A percentile compares a stretch with the other conserved stretches of the same genome.
Conservation (phyloP, 2,797 vertebrate genomes). For the Helicolenus hilgendorfi region DNA sequence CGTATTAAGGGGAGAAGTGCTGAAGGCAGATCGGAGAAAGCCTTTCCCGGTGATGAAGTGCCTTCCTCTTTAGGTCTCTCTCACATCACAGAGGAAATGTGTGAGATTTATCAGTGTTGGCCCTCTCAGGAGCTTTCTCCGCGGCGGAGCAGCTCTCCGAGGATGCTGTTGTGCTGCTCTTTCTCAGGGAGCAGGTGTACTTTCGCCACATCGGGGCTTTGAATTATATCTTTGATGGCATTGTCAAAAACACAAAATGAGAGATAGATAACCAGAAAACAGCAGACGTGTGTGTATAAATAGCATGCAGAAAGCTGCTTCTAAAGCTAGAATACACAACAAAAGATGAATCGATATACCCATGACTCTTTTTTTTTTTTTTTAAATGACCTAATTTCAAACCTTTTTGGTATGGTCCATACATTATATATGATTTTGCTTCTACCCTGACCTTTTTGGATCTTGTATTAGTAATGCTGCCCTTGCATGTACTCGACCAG, state of each 20-base stretch:
- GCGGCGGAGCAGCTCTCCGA: slow-evolving; percentile 60
- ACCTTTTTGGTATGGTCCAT: slow-evolving; percentile 38
- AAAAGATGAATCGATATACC: neutral
- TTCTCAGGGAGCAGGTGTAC: slow-evolving; percentile 82
- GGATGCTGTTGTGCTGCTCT: slow-evolving; percentile 53
- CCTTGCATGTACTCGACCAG: slow-evolving; percentile 60
- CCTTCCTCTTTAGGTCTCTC: slow-evolving; percentile 86
- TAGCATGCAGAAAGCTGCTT: slow-evolving; percentile 4
- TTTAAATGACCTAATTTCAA: slow-evolving; percentile 25
- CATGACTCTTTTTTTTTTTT: slow-evolving; percentile 18
- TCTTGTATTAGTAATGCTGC: slow-evolving; percentile 54
- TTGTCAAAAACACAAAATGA: slow-evolving; percentile 79
- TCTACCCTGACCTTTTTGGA: slow-evolving; percentile 78
- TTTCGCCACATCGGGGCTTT: slow-evolving; percentile 60
- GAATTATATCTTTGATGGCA: slow-evolving; percentile 80
- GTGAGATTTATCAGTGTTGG: slow-evolving; percentile 89
- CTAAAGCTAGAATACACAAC: neutral
- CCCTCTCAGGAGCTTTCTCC: slow-evolving; percentile 74
- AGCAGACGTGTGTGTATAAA: slow-evolving; percentile 25
- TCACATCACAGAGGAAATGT: slow-evolving; percentile 88
- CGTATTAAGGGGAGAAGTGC: slow-evolving; percentile 88
- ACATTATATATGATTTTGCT: slow-evolving; percentile 46
- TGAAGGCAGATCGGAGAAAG: slow-evolving; percentile 87
- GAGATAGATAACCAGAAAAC: slow-evolving; percentile 64
- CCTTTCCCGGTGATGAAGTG: slow-evolving; percentile 90